Conservation (phyloP, 1,140 invertebrate genomes). For the Pissodes strobi region DNA sequence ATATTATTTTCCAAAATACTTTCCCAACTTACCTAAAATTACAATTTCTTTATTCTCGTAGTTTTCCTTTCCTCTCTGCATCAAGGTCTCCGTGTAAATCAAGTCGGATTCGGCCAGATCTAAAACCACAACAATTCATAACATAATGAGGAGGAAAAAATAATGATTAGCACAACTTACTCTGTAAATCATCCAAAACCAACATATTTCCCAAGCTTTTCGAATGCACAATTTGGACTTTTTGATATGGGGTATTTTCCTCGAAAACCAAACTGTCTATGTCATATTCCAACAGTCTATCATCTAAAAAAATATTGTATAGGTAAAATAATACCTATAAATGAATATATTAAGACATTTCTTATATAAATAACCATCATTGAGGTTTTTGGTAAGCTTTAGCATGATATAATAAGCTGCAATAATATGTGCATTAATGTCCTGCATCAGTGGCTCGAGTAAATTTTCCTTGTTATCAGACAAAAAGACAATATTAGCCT, state of each 20-base stretch:
- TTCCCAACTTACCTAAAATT: conserved; percentile 74
- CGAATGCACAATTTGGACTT: conserved; percentile 89
- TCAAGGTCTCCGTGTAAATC: conserved; percentile 89
- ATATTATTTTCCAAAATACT: too few species aligned
- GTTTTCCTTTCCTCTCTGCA: conserved; percentile 81
- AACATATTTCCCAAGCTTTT: conserved; percentile 86
- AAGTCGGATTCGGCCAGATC: conserved; percentile 91
- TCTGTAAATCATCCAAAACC: conserved; percentile 88
- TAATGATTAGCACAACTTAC: conserved; percentile 62
- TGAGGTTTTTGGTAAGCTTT: too few species aligned
- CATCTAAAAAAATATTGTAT: conserved; percentile 67
- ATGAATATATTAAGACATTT: too few species aligned
- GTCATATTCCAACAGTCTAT: conserved; percentile 89
- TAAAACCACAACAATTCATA: conserved; percentile 59
- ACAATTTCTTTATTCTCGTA: conserved; percentile 89
- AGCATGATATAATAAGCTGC: too few species aligned
- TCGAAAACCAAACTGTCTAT: conserved; percentile 85
- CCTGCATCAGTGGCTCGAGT: too few species aligned
- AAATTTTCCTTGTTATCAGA: too few species aligned
- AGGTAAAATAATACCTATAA: too few species aligned
- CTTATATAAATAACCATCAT: too few species aligned
- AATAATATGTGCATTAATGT: too few species aligned
- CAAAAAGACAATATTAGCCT: too few species aligned
- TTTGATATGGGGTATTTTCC: conserved; percentile 80
- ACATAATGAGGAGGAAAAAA: background rate